These are phyloP conservation scores for Semnopithecus entellus DNA, from an alignment of 2,113 vertebrate species.

Conservation along the genomic window DNA sequence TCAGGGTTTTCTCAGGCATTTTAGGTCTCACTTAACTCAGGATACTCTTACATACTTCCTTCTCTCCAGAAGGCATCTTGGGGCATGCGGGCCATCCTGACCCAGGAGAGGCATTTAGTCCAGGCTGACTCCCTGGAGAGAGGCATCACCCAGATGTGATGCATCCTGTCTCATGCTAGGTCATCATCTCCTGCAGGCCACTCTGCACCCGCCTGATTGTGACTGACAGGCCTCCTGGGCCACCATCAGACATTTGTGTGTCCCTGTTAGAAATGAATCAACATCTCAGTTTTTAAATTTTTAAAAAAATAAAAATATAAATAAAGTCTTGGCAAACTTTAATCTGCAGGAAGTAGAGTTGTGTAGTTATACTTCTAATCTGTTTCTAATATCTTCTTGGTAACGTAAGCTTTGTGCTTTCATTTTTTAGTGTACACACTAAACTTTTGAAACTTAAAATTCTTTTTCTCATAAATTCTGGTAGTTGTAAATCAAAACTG, in stretches of 20 bases:
- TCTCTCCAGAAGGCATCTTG: neutral
- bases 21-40: neutral
- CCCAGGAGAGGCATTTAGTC: neutral
- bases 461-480: neutral
- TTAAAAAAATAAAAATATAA: neutral
- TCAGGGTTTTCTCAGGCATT: neutral
- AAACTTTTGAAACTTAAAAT: slow-evolving; percentile 14
- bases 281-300: neutral
- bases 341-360: neutral
- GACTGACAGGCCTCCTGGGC: neutral
- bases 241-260: neutral
- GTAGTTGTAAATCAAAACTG: neutral
- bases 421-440: neutral
- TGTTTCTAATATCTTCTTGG: neutral
- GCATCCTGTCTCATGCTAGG: neutral
- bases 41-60: neutral
- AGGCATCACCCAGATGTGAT: neutral
- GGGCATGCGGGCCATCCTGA: neutral
- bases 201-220: neutral
- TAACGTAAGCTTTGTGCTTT: neutral
- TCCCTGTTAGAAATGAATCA: neutral
- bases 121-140: neutral
- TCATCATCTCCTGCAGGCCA: neutral
- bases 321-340: neutral
- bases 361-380: neutral